Evolutionary conservation across 2,113 vertebrate species (phyloP), one percentile per base, ranked within the genome.

Genomic region (Mustela nigripes): DNA sequence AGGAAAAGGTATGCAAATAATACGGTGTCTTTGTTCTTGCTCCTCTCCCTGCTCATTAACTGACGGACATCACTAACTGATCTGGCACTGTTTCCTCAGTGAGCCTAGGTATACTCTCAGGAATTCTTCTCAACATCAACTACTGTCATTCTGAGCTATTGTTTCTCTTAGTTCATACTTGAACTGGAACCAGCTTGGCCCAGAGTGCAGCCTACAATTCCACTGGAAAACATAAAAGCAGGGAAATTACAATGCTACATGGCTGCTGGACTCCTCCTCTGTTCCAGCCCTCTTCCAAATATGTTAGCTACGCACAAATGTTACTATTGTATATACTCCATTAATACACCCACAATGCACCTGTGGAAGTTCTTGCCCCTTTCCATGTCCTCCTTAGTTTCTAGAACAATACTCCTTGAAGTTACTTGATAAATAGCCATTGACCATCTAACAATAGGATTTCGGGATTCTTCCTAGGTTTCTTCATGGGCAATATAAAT

Each of bases 71-170:
- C 63, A 67, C 50, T 88, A 78, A 93, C 8, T 56, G 74, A 91
- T 93, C 18, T 60, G 63, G 24, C 4, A 50, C 69, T 74, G 4
- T 83, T 71, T 92, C 79, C 22, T 67, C 53, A 89, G 2, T 26
- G 45, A 83, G 22, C 42, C 36, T 88, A 22, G 53, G 62, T 11
- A 7, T 74, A 12, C 9, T 60, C 76, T 97, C 26, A 89, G 16
- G 92, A 85, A 85, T 63, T 94, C 50, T 96, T 76, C 65, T 87
- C 53, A 78, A 83, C 3, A 45, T 62, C 69, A 95, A 15, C 36
- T 56, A 19, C 33, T 80, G 36, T 83, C 63, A 83, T 71, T 89
- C 31, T 21, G 11, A 92, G 16, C 24, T 92, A 48, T 60, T 88
- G 56, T 48, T 31, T 18, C 15, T 63, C 73, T 94, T 31, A 58